These are phyloP conservation scores for Sciurus carolinensis DNA, from an alignment of 2,797 vertebrate genomes.

Conservation along the genomic window DNA sequence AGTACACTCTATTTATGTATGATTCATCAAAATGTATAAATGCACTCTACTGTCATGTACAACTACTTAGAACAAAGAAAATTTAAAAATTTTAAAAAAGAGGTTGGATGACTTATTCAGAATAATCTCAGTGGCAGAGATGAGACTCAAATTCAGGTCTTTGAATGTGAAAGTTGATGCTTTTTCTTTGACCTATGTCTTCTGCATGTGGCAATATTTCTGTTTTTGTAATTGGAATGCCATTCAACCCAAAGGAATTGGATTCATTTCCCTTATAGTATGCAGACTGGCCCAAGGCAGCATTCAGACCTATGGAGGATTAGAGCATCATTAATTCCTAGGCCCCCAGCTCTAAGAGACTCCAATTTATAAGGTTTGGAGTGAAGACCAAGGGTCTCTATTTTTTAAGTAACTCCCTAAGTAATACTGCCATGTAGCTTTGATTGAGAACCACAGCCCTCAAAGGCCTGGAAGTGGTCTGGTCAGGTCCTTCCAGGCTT, in stretches of 20 bases:
- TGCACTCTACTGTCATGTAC: too few relatives aligned
- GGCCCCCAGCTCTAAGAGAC: background rate
- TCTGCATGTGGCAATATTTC: conserved; percentile 20
- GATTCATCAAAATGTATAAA: too few relatives aligned
- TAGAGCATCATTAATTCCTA: conserved; percentile 35
- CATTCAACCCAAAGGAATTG: background rate
- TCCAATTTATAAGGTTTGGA: conserved; percentile 48
- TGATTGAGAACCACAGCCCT: conserved; percentile 23
- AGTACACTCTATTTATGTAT: too few relatives aligned
- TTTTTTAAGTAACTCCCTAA: conserved; percentile 57
- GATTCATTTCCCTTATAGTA: background rate
- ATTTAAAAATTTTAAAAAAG: background rate
- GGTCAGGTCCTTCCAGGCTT: background rate
- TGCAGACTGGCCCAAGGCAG: background rate
- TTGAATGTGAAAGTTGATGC: background rate
- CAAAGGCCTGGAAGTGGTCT: background rate
- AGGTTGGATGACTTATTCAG: background rate
- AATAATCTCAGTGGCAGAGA: background rate
- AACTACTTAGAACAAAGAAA: too few relatives aligned
- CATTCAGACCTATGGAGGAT: background rate
- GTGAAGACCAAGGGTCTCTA: background rate
- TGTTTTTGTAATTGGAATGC: conserved; percentile 27
- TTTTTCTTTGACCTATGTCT: conserved; percentile 27
- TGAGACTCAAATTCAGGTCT: background rate
- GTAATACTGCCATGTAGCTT: background rate